Base-by-base conservation (phyloP, 2,888 invertebrate genomes). In the Hecatera dysodea region DNA sequence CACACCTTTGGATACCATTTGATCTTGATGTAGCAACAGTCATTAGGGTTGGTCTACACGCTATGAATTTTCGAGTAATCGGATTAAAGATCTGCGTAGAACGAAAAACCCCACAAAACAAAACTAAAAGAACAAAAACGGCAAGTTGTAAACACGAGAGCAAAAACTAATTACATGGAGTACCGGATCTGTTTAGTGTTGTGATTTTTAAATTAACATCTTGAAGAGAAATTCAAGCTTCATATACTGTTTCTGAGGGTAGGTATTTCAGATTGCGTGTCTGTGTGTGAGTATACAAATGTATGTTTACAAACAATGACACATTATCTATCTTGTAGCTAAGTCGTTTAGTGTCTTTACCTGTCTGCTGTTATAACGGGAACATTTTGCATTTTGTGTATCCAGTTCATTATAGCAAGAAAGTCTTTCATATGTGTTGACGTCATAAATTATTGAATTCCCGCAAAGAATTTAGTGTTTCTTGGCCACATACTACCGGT, bases 81-180 rank as follows among this genome's bases (percentile, higher is more conserved):
- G 15, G 60, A 27, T 33, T 65, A 1, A 33, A 67, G 46, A 33
- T 22, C 24, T 53, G 48, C 44, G 62, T 63, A 46, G 9, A 39
- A 73, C 56, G 64, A 64, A 68, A 78, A 67, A 48, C 46, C 52
- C 63, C 60, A 61, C 42, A 15, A 53, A 27, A 33, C 17, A 53
- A 50, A 74, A 68, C 67, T 53, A 63, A 36, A 52, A 12, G 39
- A 57, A 74, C 29, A 74, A 77, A 78, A 78, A 68, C 56, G 15
- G 8, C 29, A 67, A 63, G 19, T 62, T 53, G 55, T 71, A 79
- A 75, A 71, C 71, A 75, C 3, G 39, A 27, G 15, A 53, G 60
- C 50, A 79, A 79, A 78, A 78, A 78, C 55, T 19, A 62, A 50
- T 50, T 9, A 36, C 39, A 56, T 67, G 8, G 22, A 55, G n/a